Percentiles rank a stretch among this genome's conserved stretches.
phyloP scores from a whole-genome alignment of 2,888 invertebrate genomes.

The Itoplectis maculator region DNA sequence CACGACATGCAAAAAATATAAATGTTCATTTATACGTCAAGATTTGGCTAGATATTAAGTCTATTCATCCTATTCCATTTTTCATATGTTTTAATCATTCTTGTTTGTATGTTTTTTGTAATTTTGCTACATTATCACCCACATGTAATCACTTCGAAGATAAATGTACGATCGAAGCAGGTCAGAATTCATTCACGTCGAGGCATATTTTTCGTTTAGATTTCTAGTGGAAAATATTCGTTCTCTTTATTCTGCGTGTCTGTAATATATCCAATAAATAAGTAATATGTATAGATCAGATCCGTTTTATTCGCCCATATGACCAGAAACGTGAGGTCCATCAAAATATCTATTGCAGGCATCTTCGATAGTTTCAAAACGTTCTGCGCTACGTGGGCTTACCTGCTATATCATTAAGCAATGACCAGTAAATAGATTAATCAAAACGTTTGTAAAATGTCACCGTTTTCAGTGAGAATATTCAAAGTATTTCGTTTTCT shows the following conservation, averaged over 20 bases:
- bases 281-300: not conserved
- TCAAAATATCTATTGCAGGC: no score
- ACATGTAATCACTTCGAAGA: not conserved
- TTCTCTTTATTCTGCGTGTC: conserved; percentile 1
- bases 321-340: no score
- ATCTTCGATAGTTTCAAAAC: no score
- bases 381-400: no score
- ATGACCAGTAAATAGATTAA: not conserved
- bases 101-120: not conserved
- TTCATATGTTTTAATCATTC: not conserved
- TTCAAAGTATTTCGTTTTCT: not conserved
- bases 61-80: not conserved
- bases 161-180: not conserved
- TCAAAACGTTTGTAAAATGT: not conserved
- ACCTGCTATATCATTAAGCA: not conserved
- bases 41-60: not conserved
- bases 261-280: not conserved
- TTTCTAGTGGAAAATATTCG: conserved; percentile 12
- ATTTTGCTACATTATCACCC: not conserved
- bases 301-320: not conserved
- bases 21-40: conserved; percentile 15
- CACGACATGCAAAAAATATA: conserved; percentile 26
- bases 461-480: not conserved
- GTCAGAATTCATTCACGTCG: conserved; percentile 9
- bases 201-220: not conserved